These are phyloP conservation scores for Chiloscyllium plagiosum DNA, from an alignment of 2,113 vertebrate genomes.

Conservation along the genomic window DNA sequence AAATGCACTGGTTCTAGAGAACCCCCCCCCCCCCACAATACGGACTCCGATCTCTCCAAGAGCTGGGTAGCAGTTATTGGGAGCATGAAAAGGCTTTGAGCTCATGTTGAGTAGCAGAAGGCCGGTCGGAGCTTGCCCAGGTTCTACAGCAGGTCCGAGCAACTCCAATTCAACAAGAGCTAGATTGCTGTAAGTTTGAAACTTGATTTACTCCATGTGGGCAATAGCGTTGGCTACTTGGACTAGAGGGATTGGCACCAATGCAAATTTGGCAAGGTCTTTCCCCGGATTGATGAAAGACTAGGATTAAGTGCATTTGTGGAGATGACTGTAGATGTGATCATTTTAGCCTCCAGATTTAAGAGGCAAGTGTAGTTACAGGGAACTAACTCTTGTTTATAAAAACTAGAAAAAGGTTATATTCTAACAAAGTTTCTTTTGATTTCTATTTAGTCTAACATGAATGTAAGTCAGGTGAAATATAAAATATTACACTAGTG, in stretches of 20 bases:
- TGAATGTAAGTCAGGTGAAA: neutral
- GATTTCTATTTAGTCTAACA: neutral
- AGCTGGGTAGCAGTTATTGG: too few species aligned
- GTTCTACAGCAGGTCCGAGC: neutral
- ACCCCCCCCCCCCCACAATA: too few species aligned
- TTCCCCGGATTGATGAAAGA: neutral
- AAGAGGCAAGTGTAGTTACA: neutral
- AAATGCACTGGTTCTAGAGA: neutral
- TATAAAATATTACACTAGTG: neutral
- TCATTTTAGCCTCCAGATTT: neutral
- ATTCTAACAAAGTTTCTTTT: neutral
- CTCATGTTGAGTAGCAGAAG: neutral
- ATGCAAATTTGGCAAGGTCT: neutral
- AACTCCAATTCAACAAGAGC: neutral
- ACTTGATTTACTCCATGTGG: neutral
- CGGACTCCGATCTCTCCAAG: neutral
- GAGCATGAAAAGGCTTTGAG: neutral
- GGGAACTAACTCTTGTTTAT: neutral
- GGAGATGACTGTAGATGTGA: neutral
- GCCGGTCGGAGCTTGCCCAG: neutral
- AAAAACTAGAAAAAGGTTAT: neutral
- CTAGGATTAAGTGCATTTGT: neutral
- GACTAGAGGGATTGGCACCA: neutral
- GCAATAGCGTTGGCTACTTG: neutral
- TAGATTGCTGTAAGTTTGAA: neutral